These are phyloP conservation scores for Trogon surrucura DNA, from an alignment of 2,113 vertebrate species.

Conservation along the genomic window DNA sequence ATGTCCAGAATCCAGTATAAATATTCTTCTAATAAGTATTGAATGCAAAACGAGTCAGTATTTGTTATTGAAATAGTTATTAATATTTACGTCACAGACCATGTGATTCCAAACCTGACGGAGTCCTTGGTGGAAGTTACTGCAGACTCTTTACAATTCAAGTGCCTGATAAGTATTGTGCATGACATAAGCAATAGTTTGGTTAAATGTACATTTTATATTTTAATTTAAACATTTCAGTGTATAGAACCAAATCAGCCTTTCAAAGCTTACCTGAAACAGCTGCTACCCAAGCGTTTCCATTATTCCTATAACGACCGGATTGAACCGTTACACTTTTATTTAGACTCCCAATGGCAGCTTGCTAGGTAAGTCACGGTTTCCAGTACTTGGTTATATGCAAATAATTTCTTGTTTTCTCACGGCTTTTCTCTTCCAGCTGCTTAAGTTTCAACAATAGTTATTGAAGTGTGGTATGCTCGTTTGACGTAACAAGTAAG, in stretches of 20 bases:
- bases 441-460: not conserved
- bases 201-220: not conserved
- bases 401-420: not conserved
- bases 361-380: conserved; percentile 85
- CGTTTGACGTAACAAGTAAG: not conserved
- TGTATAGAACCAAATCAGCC: conserved; percentile 85
- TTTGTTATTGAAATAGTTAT: not conserved
- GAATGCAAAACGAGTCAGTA: not conserved
- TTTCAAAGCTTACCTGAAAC: conserved; percentile 92
- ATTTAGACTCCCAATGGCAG: conserved; percentile 91
- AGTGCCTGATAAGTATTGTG: not conserved
- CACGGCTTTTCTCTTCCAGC: not conserved
- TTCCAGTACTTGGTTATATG: not conserved
- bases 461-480: not conserved
- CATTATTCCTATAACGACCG: conserved; percentile 89
- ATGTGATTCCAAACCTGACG: not conserved
- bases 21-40: not conserved
- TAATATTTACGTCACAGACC: not conserved
- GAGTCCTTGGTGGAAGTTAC: not conserved
- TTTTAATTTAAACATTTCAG: conserved; percentile 71
- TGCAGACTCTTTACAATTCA: not conserved
- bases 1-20: not conserved
- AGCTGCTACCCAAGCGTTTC: conserved; percentile 91
- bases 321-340: conserved; percentile 89
- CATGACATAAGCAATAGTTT: not conserved